Conservation (phyloP, 2,797 vertebrate species). For the Phalanger gymnotis region DNA sequence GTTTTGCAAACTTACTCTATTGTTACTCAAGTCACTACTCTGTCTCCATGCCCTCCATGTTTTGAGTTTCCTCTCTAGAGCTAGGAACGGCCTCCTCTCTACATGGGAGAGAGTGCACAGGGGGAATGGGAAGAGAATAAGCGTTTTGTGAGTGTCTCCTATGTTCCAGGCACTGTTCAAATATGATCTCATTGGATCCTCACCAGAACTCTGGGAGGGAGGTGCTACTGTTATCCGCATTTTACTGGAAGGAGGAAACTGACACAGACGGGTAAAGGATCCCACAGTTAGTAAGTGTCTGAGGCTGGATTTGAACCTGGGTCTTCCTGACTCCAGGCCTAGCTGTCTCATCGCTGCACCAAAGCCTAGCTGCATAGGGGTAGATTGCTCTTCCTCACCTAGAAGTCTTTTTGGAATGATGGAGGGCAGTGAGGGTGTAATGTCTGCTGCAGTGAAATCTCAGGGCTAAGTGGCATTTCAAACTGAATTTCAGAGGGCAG, state of each 20-base stretch:
- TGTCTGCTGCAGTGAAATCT: background rate
- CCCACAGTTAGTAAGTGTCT: conserved; percentile 35
- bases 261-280: background rate
- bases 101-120: background rate
- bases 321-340: conserved; percentile 22
- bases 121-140: background rate
- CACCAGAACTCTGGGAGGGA: conserved; percentile 14
- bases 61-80: background rate
- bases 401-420: background rate
- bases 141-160: background rate
- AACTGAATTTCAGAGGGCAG: background rate
- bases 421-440: background rate
- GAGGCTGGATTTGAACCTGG: conserved; percentile 32
- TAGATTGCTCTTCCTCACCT: background rate
- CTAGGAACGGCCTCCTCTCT: background rate
- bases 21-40: background rate
- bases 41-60: background rate
- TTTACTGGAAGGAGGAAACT: conserved; percentile 32
- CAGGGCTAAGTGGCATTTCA: background rate
- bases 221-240: conserved; percentile 25
- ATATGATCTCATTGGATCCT: conserved; percentile 47
- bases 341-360: background rate
- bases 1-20: background rate
- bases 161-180: conserved; percentile 34
- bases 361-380: background rate